Evolutionary conservation across 2,113 vertebrate genomes (phyloP).

Genomic region (Alethe diademata): DNA sequence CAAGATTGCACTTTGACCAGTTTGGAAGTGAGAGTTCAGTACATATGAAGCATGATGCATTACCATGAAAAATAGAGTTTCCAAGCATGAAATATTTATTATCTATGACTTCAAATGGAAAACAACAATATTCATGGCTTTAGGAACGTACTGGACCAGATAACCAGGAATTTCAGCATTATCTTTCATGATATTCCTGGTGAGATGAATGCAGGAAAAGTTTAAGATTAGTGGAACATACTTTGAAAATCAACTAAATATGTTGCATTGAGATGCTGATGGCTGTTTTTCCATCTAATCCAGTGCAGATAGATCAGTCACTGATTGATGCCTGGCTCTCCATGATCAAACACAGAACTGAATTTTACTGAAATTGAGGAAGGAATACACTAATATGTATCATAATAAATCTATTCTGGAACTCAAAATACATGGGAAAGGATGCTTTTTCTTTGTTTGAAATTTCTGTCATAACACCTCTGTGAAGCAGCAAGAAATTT

Average conservation of each 20-base stretch:
- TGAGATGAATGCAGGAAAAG: background rate
- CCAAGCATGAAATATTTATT: background rate
- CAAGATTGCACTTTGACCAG: background rate
- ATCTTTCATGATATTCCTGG: background rate
- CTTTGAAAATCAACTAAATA: background rate
- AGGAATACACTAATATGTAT: background rate
- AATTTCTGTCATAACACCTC: background rate
- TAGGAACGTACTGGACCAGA: background rate
- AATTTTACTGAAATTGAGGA: background rate
- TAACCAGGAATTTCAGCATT: background rate
- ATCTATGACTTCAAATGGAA: background rate
- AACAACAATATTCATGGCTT: background rate
- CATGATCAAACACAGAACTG: background rate
- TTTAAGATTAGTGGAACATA: background rate
- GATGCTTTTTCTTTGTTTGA: background rate
- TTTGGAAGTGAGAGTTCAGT: background rate
- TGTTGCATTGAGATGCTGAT: background rate
- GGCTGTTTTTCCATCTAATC: background rate
- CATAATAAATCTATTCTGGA: background rate
- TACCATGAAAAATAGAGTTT: background rate
- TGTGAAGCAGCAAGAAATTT: background rate
- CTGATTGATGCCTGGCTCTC: background rate
- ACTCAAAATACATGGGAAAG: background rate
- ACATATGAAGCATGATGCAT: background rate
- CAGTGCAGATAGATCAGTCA: background rate